Evolutionary conservation across 1,140 invertebrate genomes (phyloP), one percentile per base, ranked within the genome.

Genomic region (Teleopsis dalmanni): DNA sequence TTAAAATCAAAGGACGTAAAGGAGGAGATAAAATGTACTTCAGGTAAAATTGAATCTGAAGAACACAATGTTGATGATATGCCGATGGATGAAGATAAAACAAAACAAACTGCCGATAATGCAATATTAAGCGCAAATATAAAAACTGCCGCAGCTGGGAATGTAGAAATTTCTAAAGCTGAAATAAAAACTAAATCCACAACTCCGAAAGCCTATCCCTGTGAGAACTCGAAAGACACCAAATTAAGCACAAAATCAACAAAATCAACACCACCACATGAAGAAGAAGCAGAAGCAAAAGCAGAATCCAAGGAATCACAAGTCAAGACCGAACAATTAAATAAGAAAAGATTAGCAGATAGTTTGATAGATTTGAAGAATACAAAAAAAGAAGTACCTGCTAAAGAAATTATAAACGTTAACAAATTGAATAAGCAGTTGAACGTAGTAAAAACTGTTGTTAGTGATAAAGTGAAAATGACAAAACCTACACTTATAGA

Each of bases 1-100:
- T n/a, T n/a, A n/a, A n/a, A n/a, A n/a, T 9, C 29, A n/a, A 31
- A n/a, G n/a, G 35, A 21, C 13, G 53, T 44, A 1, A 45, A 52
- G 18, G 34, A 56, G 48, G 22, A 50, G 22, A 8, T 41, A 22
- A 25, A 41, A 3, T 6, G n/a, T 6, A 3, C 19, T 3, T 4
- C 16, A n/a, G 23, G 23, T 21, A 23, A 6, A 2, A 23, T 5
- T 4, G 38, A 41, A 41, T 11, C 27, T 31, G 27, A 31, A 31
- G 27, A 31, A 31, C 13, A 8, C 7, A 6, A 14, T 34, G 33
- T 11, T 5, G 33, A 35, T 4, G n/a, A 8, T 13, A 35, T 14
- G 27, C 7, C 27, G 7, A 31, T 13, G 7, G 7, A 31, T 18
- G 19, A 35, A 14, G 34, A 5, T 35, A n/a, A n/a, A n/a, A n/a